Evolutionary conservation across 2,888 invertebrate genomes (phyloP), one percentile per base, ranked within the genome.

Genomic region (Drosophila atroscutellata): DNA sequence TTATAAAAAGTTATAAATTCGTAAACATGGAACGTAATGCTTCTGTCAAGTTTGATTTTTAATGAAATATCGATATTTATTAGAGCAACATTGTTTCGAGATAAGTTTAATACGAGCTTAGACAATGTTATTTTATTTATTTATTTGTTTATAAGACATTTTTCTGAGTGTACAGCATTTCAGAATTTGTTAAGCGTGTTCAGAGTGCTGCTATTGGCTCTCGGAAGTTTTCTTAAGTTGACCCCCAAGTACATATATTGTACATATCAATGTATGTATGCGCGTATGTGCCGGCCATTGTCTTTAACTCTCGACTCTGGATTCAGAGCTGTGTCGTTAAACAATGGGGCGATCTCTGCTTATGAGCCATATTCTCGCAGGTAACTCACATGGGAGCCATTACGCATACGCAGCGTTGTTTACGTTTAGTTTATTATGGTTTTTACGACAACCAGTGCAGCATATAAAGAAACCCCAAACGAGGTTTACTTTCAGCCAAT

Each of bases 391-490:
- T 65, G 83, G 86, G 90, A 69, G 72, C 58, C 72, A 79, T 90
- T 75, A 83, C 79, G 88, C 63, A 86, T 89, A 87, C 86, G 90
- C 80, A 66, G 60, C 62, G 85, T 56, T 80, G 75, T 90, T 88
- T 74, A 78, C 77, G 80, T 81, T 90, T 80, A 74, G 86, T 87
- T 90, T 90, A 87, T 86, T 79, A 81, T 81, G 73, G 56, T 79
- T 83, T 86, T 90, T 86, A 87, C 81, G 86, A 87, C 90, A 76
- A 74, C 67, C 78, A 82, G 78, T 80, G 79, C 78, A 45, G 59
- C 75, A 74, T 76, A 89, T 90, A 90, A 83, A 89, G 71, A 71
- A 66, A 68, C 57, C 49, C 24, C 56, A 42, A 61, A 36, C 45
- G 45, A 28, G 26, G 47, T 63, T 58, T 64, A 51, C 71, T 70